Evolutionary conservation across 1,140 invertebrate genomes (phyloP), one percentile per base, ranked within the genome.

Genomic region (Vanessa atalanta): DNA sequence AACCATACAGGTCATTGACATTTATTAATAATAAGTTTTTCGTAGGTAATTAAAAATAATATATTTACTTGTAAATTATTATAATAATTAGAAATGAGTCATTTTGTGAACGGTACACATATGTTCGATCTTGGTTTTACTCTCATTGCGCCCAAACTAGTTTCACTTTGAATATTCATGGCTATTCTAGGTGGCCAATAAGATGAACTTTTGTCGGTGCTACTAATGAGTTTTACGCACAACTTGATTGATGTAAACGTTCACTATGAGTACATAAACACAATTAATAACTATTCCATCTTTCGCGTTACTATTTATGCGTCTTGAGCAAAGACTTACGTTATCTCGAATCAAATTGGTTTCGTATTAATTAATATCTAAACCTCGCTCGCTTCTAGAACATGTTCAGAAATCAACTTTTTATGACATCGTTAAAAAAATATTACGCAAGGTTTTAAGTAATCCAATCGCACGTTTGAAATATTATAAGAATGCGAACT

Each of bases 341-440:
- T n/a, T 53, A 53, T 5, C 15, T 53, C 50, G 50, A 16, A 6
- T 13, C 55, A 57, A 57, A 57, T 61, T 26, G 16, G 57, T 37
- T 37, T 61, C n/a, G 31, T 61, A 61, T 31, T 61, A 61, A 37
- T 31, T 31, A 26, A 60, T 60, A 61, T 13, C 20, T 57, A 57
- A 57, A n/a, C 16, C 53, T 55, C n/a, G 20, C 12, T 43, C 37
- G 7, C 37, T 9, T 37, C n/a, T 43, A 37, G 20, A 68, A 47
- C 37, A 13, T 51, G 53, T 57, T 43, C 16, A 57, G 26, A 57
- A 16, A 57, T 47, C 37, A 47, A 14, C 26, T 68, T 68, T 68
- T 60, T 68, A 57, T 47, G 37, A 26, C 65, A 67, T 15, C 16
- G 20, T 31, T 43, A 26, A 55, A 68, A 47, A 57, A 47, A 47